A percentile compares a stretch with the other conserved stretches of the same genome.
Evolutionary conservation across 2,797 vertebrate species (phyloP).

Genomic region (Tangara arthus): DNA sequence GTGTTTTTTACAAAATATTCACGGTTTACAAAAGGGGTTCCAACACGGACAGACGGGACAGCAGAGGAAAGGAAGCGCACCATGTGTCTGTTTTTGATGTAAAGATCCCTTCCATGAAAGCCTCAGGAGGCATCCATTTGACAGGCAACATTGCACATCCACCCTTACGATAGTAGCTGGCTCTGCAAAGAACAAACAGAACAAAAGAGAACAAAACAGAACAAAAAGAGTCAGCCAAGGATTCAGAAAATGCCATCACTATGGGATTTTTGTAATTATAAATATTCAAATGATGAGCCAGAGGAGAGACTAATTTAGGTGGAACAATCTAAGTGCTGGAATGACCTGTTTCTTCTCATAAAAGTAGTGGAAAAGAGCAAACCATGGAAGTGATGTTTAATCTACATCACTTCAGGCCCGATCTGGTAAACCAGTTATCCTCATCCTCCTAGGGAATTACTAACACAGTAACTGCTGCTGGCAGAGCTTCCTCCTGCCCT

Average conservation of each 20-base stretch:
- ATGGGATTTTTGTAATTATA: not conserved
- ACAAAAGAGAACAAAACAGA: not conserved
- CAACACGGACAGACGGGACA: not conserved
- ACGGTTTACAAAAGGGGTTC: not conserved
- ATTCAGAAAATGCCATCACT: not conserved
- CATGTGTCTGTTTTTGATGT: constrained; percentile 99
- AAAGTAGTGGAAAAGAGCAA: not conserved
- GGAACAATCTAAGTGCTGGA: not conserved
- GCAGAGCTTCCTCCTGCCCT: not conserved
- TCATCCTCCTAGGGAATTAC: not conserved
- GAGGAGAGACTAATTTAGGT: not conserved
- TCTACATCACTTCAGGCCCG: not conserved
- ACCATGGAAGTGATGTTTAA: not conserved
- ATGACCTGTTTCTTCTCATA: not conserved
- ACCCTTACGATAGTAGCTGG: constrained; percentile 97
- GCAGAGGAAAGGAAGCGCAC: constrained; percentile 68
- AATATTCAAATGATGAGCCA: not conserved
- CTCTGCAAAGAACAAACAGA: constrained; percentile 75
- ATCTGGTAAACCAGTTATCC: not conserved
- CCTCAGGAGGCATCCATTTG: constrained; percentile 99
- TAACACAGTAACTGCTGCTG: not conserved
- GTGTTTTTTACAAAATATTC: not conserved
- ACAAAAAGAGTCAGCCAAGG: not conserved
- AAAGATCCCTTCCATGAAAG: constrained; percentile 99
- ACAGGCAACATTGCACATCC: constrained; percentile 97